Percentiles rank a stretch among this genome's conserved stretches.
phyloP scores from a whole-genome alignment of 2,113 vertebrate genomes.

The Aythya baeri region DNA sequence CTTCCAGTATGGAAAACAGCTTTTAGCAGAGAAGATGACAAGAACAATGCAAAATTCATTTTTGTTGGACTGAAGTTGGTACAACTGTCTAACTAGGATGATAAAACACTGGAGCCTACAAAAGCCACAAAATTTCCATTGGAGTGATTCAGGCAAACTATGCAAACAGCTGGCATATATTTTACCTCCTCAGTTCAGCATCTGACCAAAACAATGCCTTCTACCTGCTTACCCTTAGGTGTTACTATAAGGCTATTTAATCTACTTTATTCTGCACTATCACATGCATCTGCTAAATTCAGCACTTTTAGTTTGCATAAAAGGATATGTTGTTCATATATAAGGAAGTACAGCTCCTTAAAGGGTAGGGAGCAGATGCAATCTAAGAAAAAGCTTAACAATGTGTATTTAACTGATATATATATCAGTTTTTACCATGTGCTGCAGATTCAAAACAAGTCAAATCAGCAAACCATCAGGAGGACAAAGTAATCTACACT shows the following conservation, averaged over 20 bases:
- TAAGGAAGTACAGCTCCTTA: neutral
- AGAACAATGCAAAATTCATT: neutral
- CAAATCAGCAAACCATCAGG: neutral
- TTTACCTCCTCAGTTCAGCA: neutral
- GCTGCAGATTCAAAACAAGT: neutral
- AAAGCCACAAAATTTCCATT: neutral
- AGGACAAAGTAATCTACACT: neutral
- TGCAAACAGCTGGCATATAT: neutral
- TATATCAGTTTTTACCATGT: neutral
- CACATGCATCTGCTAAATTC: neutral
- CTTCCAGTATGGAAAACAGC: neutral
- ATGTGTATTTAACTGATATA: neutral
- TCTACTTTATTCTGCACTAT: neutral
- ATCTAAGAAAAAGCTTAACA: neutral
- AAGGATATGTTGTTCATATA: neutral
- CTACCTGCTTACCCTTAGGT: neutral
- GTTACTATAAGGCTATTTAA: neutral
- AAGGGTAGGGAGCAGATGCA: neutral
- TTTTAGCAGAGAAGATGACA: neutral
- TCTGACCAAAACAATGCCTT: neutral
- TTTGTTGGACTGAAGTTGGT: neutral
- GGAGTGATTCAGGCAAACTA: neutral
- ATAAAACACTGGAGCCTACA: neutral
- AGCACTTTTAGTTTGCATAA: neutral
- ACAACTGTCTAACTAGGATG: neutral